Evolutionary conservation across 2,888 invertebrate genomes (phyloP), one percentile per base, ranked within the genome.

Genomic region (Stenurella melanura): DNA sequence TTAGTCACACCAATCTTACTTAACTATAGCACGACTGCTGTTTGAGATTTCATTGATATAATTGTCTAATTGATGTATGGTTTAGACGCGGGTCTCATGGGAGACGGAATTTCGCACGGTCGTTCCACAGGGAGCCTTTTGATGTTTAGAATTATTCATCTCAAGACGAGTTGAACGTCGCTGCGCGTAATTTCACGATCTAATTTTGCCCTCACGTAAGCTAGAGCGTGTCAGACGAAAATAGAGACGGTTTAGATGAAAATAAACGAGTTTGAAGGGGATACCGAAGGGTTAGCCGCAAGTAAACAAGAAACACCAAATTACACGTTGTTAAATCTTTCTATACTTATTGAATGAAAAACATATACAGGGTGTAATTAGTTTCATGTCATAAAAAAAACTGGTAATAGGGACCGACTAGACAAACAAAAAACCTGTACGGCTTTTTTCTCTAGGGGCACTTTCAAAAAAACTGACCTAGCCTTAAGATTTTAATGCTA

Each of bases 61-160:
- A 64, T 64, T 18, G 15, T 17, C 19, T 70, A 60, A 38, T 58
- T 70, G 61, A 38, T 60, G 18, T 58, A 70, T 26, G 42, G 60
- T 34, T 60, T 50, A 60, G 70, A 34, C 21, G 21, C 70, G 42
- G 12, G 15, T 69, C 68, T 64, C n/a, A 30, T 19, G 26, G 18
- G 58, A 21, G 54, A 60, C 58, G 30, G 69, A 75, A 68, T 42
- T 69, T 66, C 74, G 72, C 26, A 42, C 69, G 19, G 60, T 17
- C 61, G 57, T 63, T 38, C 38, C 69, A 68, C 70, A 61, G 71
- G 58, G 50, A 66, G 70, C 60, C 60, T 60, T 70, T 60, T 60
- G 76, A 78, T 69, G 73, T 74, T 78, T 76, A 71, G 78, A 73
- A 75, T 78, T 75, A 80, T 80, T 80, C 80, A 80, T 80, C 80